These are phyloP conservation scores for Hydrophis major DNA, from an alignment of 2,797 vertebrate species.

Conservation along the genomic window DNA sequence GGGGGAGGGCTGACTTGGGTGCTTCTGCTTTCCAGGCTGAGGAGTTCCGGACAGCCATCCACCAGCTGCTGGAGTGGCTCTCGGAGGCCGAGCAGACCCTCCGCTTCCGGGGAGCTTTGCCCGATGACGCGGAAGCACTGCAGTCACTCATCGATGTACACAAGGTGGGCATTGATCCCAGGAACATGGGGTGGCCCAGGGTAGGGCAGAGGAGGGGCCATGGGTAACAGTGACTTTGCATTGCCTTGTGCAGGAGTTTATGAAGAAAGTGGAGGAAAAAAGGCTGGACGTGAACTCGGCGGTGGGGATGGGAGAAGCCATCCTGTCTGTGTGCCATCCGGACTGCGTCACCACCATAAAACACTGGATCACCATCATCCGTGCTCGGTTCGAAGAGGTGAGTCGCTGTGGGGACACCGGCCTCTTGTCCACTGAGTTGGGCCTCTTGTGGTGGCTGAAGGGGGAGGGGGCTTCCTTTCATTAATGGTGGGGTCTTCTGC, in stretches of 20 bases:
- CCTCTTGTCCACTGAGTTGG: not conserved
- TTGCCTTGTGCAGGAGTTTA: constrained; percentile 81
- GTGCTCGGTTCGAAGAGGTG: constrained; percentile 96
- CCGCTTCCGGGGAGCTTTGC: constrained; percentile 93
- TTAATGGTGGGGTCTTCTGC: not conserved
- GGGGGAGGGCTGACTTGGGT: not conserved
- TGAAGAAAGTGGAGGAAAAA: constrained; percentile 96
- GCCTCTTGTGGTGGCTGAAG: not conserved
- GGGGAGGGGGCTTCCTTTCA: not conserved
- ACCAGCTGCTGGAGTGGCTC: constrained; percentile 94
- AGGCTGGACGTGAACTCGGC: constrained; percentile 85
- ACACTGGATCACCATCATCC: constrained; percentile 99
- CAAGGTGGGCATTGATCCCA: constrained; percentile 63
- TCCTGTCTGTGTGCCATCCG: constrained; percentile 88
- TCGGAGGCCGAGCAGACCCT: constrained; percentile 96
- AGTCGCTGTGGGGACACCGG: constrained; percentile 25
- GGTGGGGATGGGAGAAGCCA: constrained; percentile 89
- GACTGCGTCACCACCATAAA: constrained; percentile 98
- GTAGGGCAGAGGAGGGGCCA: not conserved
- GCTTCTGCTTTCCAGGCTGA: constrained; percentile 79
- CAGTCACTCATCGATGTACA: constrained; percentile 87
- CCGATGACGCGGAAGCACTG: constrained; percentile 90
- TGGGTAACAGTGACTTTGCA: no score
- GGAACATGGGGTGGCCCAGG: not conserved
- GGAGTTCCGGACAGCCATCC: constrained; percentile 90